Conservation (phyloP, 2,888 invertebrate genomes). For the Spilarctia lutea region DNA sequence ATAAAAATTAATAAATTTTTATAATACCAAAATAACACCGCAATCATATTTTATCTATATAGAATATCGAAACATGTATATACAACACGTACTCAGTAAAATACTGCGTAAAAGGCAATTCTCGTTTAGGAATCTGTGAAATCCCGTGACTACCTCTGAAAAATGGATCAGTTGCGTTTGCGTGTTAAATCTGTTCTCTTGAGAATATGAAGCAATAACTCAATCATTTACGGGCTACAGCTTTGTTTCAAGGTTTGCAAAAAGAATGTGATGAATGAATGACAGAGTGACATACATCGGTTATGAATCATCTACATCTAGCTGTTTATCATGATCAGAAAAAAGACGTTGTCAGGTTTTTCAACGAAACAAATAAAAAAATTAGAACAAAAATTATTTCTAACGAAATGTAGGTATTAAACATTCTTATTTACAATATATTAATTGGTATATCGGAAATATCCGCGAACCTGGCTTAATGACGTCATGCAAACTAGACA, state of each 20-base stretch:
- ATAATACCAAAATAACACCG: background rate
- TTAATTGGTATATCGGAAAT: background rate
- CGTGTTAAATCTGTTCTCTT: conserved; percentile 2
- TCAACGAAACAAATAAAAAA: background rate
- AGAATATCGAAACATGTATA: background rate
- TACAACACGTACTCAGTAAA: background rate
- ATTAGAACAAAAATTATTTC: background rate
- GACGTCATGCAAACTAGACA: too few species aligned
- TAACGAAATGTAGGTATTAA: background rate
- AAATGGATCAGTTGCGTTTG: background rate
- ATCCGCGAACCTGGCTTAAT: too few species aligned
- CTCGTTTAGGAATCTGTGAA: background rate
- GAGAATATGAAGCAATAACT: background rate
- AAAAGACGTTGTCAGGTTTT: background rate
- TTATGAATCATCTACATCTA: background rate
- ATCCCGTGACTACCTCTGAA: background rate
- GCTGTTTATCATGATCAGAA: background rate
- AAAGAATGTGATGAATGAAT: background rate
- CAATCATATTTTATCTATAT: background rate
- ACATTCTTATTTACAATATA: background rate
- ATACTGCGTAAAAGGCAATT: background rate
- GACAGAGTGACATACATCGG: background rate
- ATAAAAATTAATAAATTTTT: too few species aligned
- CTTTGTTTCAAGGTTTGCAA: background rate
- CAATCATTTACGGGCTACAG: background rate